phyloP scores from a whole-genome alignment of 2,797 vertebrate species.

The Crocidura indochinensis region DNA sequence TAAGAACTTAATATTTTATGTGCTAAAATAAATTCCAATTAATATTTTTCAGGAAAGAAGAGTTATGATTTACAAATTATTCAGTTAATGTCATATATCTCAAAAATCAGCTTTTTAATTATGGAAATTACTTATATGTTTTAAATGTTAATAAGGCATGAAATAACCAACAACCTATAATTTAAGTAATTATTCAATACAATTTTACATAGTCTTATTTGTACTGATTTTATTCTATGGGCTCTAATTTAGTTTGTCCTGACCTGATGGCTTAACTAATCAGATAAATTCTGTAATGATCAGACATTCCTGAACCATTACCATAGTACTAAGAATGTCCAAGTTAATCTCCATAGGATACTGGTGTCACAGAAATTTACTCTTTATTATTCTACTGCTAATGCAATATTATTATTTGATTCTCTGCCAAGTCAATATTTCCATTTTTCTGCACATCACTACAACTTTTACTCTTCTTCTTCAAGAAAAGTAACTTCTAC shows the following conservation, averaged over 20 bases:
- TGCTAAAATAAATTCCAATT: neutral
- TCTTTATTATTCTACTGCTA: neutral
- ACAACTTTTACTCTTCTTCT: no score
- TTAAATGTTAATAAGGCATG: constrained; percentile 14
- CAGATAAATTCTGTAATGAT: neutral
- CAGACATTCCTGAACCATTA: neutral
- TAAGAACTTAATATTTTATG: constrained; percentile 18
- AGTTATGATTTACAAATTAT: neutral
- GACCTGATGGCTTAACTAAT: neutral
- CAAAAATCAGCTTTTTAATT: neutral
- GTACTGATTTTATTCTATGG: neutral
- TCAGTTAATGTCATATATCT: neutral
- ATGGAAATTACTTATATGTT: neutral
- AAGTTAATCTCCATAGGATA: neutral
- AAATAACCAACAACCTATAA: neutral
- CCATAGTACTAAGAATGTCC: neutral
- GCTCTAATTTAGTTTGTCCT: neutral
- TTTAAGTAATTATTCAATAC: neutral
- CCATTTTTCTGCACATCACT: neutral
- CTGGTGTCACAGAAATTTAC: neutral
- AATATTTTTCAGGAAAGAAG: constrained; percentile 19
- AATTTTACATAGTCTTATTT: neutral
- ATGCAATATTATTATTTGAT: neutral
- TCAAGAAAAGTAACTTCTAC: neutral
- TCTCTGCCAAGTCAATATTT: neutral